Conservation (phyloP, 1,140 invertebrate species). For the Leptinotarsa undecemlineata region DNA sequence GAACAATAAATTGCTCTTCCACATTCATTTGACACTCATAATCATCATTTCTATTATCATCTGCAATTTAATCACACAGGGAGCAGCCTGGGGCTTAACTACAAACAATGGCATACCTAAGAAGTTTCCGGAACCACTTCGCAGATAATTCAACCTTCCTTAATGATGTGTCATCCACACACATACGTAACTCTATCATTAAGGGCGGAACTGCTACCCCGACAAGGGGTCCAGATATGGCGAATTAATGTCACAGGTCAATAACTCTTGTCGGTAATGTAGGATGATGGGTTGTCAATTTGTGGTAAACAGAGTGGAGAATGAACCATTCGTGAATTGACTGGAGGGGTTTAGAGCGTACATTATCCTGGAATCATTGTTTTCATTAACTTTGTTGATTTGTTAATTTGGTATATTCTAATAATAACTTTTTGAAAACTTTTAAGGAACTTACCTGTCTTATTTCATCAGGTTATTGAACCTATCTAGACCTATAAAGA, state of each 20-base stretch:
- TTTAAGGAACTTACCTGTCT: no score
- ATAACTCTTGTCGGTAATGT: not conserved
- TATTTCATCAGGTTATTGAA: no score
- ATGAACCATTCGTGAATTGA: not conserved
- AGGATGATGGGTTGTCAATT: not conserved
- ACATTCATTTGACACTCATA: not conserved
- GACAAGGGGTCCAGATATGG: not conserved
- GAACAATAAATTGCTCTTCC: not conserved
- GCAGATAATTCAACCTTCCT: constrained; percentile 2
- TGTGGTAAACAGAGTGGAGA: not conserved
- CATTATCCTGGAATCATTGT: no score
- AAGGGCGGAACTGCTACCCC: not conserved
- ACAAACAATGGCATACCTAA: not conserved
- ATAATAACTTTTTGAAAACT: no score
- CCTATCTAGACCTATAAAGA: no score
- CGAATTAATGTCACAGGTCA: constrained; percentile 2
- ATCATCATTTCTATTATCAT: not conserved
- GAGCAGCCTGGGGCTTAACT: not conserved
- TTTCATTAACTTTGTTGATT: no score
- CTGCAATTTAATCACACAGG: not conserved
- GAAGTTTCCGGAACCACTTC: constrained; percentile 4
- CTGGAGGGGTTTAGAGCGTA: not conserved
- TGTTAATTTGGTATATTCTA: no score
- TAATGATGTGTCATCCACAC: constrained; percentile 3
- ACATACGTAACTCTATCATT: not conserved